A percentile compares a stretch with the other conserved stretches of the same genome.
Conservation (phyloP, 37 sponge, comb jelly and placozoan species). For the Aphrocallistes beatrix region DNA sequence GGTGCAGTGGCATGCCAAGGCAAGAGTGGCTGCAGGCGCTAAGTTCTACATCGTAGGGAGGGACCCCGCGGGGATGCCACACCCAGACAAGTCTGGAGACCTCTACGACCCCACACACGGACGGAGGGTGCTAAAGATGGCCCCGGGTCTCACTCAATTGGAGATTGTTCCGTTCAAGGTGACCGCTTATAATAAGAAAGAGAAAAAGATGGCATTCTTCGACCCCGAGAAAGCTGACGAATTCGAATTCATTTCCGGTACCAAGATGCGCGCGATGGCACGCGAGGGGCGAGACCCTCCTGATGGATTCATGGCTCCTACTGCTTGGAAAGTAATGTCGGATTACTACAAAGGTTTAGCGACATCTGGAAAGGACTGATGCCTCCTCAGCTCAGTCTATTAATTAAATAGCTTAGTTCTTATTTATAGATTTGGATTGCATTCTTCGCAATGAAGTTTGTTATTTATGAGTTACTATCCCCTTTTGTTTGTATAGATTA, state of each 20-base stretch:
- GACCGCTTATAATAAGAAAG: slow-evolving; percentile 93
- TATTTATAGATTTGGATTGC: too few species aligned
- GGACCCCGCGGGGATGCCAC: slow-evolving; percentile 98
- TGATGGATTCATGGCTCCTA: slow-evolving; percentile 93
- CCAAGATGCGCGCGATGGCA: slow-evolving; percentile 90
- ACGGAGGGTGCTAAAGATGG: slow-evolving; percentile 77
- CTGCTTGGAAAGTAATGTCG: slow-evolving; percentile 68
- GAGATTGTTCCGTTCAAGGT: slow-evolving; percentile 92
- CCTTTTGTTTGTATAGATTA: too few species aligned
- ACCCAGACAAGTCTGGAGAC: slow-evolving; percentile 78
- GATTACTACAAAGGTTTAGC: slow-evolving; percentile 42
- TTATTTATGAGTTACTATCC: too few species aligned
- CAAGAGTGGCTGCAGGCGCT: slow-evolving; percentile 87
- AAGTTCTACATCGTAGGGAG: slow-evolving; percentile 97
- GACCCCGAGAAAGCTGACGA: slow-evolving; percentile 65
- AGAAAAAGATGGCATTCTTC: slow-evolving; percentile 69
- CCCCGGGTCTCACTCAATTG: slow-evolving; percentile 77
- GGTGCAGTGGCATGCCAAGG: slow-evolving; percentile 99
- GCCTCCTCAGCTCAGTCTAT: too few species aligned
- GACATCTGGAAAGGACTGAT: too few species aligned
- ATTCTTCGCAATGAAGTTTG: too few species aligned
- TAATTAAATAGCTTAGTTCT: too few species aligned
- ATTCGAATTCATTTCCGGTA: slow-evolving; percentile 92
- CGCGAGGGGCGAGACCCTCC: slow-evolving; percentile 72
- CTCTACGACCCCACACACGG: slow-evolving; percentile 92